Conservation (phyloP, 2,797 vertebrate species). For the Prunella strophiata region DNA sequence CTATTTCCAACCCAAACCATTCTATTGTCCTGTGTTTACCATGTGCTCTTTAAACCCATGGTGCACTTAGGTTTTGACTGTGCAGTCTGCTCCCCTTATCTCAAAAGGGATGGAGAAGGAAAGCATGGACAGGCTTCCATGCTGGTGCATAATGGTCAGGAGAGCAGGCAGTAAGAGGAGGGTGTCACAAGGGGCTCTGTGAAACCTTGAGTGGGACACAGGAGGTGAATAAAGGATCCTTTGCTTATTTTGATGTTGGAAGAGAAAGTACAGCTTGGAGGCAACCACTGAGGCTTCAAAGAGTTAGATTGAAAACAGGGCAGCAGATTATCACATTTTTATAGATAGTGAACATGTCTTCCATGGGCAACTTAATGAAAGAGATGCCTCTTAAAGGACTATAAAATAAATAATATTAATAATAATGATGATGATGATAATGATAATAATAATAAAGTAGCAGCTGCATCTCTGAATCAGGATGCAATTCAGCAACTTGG, state of each 20-base stretch:
- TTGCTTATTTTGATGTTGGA: background rate
- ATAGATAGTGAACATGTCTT: background rate
- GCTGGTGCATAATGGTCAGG: background rate
- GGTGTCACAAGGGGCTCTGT: background rate
- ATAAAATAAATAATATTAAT: background rate
- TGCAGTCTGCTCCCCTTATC: background rate
- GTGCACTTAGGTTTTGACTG: fast-evolving
- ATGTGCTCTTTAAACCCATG: background rate
- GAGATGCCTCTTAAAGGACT: background rate
- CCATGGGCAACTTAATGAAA: background rate
- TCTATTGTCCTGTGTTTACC: background rate
- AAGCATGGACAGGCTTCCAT: background rate
- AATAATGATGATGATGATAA: too few species aligned
- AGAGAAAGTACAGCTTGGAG: background rate
- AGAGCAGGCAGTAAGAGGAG: background rate
- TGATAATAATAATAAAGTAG: background rate
- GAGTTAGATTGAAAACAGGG: background rate
- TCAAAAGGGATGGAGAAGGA: background rate
- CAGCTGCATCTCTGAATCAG: background rate
- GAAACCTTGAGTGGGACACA: background rate
- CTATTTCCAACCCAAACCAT: background rate
- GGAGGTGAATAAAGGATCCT: background rate
- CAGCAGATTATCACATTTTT: background rate
- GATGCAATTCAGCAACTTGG: background rate
- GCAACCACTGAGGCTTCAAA: background rate